Conservation (phyloP, 2,888 invertebrate species). For the Synanthedon vespiformis region DNA sequence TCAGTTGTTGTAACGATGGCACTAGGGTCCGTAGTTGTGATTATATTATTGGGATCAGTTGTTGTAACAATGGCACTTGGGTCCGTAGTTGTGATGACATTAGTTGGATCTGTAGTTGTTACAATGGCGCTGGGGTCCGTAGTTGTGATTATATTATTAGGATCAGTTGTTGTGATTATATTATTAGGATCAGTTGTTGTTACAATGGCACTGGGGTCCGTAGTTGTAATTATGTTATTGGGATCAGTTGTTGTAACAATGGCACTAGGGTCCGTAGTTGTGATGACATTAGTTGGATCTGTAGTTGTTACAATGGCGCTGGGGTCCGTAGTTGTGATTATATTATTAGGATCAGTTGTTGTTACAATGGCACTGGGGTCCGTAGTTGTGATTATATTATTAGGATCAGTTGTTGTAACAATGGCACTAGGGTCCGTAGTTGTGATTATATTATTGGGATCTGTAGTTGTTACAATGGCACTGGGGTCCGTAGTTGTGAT, state of each 20-base stretch:
- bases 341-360: constrained; percentile 1
- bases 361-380: constrained; percentile 2
- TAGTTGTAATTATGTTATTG: not conserved
- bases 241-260: no score
- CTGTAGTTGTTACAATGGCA: not conserved
- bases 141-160: constrained; percentile 3
- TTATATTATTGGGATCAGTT: constrained; percentile 1
- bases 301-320: constrained; percentile 3
- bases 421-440: constrained; percentile 3
- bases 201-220: constrained; percentile 3
- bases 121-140: constrained; percentile 3
- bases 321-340: constrained; percentile 3
- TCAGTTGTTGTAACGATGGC: not conserved
- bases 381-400: constrained; percentile 2
- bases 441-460: constrained; percentile 2
- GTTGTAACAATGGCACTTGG: constrained; percentile 3
- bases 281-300: not conserved
- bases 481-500: constrained; percentile 1
- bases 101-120: no score
- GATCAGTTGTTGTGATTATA: not conserved
- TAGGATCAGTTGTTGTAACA: not conserved
- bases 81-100: not conserved
- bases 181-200: constrained; percentile 1
- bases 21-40: not conserved
- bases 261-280: constrained; percentile 3